Base-by-base conservation (phyloP, 2,113 vertebrate species). In the Aphyosemion australe region DNA sequence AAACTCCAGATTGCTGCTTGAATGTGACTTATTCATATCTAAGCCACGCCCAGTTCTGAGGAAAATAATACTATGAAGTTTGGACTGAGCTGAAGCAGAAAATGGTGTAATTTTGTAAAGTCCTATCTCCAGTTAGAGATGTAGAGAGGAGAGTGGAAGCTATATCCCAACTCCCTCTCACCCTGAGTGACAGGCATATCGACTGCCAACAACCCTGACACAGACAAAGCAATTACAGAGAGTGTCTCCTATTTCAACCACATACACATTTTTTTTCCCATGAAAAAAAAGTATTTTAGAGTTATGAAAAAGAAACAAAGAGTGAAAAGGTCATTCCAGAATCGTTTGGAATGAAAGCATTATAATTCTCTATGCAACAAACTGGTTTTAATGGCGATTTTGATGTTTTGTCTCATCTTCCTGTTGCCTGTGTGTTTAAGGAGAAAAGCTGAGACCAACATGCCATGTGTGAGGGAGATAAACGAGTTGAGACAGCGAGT, bases 201-300 rank as follows among this genome's bases (percentile, higher is more conserved):
- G 78, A 83, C 71, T 45, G 31, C 58, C 56, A 65, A 51, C 57
- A 65, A 69, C 50, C 65, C 67, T 56, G 56, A 76, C 61, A 71
- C 73, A 41, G 53, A 70, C 21, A 20, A 66, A 79, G 67, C 57
- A 37, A 54, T 75, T 52, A 41, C 16, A 69, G 20, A 57, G 71
- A 65, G 78, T 57, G 54, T 80, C 61, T 86, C 62, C 57, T 59
- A 67, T 82, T 83, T 68, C 81, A 65, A 61, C 7, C 54, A 53
- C 66, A 62, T 12, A 8, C 19, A 26, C 10, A 37, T 43, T 53
- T 57, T 56, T 42, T 51, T n/a, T 58, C 21, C 20, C 21, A n/a
- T 5, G 1, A 46, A 8, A 56, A 55, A 77, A 69, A 50, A 49
- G 18, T 31, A 18, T 51, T 18, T 15, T 37, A 20, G 15, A 8